These are phyloP conservation scores for Pelobates fuscus DNA, from an alignment of 2,113 vertebrate genomes.

Conservation along the genomic window DNA sequence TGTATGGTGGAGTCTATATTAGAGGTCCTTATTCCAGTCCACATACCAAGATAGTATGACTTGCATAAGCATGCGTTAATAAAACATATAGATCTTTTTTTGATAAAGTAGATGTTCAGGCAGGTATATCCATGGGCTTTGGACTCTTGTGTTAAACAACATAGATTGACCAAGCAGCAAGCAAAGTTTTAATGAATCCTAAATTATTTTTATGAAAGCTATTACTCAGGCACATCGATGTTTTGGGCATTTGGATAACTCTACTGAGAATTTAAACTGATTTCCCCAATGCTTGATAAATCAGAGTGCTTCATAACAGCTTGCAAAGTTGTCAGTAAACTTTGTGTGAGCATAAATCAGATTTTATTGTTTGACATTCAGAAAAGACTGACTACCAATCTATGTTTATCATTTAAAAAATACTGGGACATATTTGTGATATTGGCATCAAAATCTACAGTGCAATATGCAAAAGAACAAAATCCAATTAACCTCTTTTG, in stretches of 20 bases:
- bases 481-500: constrained; percentile 42
- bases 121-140: no score
- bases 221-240: no score
- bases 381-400: neutral
- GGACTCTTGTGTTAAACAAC: no score
- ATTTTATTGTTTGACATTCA: constrained; percentile 14
- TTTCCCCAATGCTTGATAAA: neutral
- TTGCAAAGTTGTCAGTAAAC: neutral
- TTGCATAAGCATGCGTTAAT: no score
- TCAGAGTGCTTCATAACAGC: neutral
- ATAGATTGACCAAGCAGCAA: no score
- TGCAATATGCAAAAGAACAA: constrained; percentile 23
- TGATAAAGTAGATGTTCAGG: no score
- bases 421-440: neutral
- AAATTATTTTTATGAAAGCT: no score
- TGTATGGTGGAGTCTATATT: no score
- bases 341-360: neutral
- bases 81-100: no score
- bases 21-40: no score
- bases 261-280: neutral
- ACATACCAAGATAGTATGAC: no score
- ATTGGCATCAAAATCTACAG: constrained; percentile 1
- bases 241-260: neutral
- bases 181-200: no score
- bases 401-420: constrained; percentile 2